Evolutionary conservation across 2,888 invertebrate genomes (phyloP).

Genomic region (Ceriagrion tenellum): DNA sequence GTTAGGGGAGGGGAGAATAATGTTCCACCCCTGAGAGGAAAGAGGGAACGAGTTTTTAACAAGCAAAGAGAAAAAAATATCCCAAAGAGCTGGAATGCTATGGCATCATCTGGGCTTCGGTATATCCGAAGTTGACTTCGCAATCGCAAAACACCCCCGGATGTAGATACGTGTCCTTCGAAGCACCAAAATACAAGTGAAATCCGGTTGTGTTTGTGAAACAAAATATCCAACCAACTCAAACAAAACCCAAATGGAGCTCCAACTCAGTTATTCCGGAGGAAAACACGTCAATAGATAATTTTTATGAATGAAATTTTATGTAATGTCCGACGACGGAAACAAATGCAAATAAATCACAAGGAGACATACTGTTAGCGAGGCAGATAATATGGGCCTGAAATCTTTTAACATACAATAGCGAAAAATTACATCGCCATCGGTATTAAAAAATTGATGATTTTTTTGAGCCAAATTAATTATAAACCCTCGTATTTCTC

Average conservation of each 20-base stretch:
- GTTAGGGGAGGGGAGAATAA: neutral
- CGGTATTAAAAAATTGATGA: no score
- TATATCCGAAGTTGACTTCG: neutral
- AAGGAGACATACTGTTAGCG: no score
- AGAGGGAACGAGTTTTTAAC: neutral
- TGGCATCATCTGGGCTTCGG: neutral
- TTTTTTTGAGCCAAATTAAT: no score
- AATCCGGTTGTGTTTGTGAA: neutral
- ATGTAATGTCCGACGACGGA: no score
- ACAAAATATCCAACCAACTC: neutral
- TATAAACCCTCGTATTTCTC: no score
- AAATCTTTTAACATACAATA: no score
- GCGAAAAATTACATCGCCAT: no score
- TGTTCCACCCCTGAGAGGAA: neutral
- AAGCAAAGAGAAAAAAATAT: neutral
- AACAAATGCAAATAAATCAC: no score
- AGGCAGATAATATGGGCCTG: no score
- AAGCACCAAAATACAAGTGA: neutral
- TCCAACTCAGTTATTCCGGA: no score
- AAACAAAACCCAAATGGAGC: neutral
- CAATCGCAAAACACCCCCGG: neutral
- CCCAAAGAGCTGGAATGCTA: neutral
- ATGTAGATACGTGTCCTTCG: neutral
- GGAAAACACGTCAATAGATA: no score
- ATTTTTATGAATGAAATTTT: no score